Base-by-base conservation (phyloP, 2,888 invertebrate species). In the Microctonus brassicae region DNA sequence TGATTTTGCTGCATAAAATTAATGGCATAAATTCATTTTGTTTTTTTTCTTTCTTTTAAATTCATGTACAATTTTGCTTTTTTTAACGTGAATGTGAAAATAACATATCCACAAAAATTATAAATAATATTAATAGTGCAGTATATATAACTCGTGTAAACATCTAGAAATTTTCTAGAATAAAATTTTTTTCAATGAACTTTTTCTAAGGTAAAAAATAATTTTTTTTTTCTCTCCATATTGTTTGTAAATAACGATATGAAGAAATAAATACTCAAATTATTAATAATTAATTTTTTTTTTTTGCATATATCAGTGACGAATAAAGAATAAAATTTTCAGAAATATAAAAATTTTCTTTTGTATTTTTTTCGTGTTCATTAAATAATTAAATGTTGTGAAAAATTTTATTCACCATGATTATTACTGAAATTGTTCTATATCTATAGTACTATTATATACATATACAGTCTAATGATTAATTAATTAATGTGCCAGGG, bases 381-480 rank as follows among this genome's bases (percentile, higher is more conserved):
- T 36, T 1, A 36, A 2, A n/a, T n/a, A n/a, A n/a, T 42, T 13
- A 3, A n/a, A n/a, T 42, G n/a, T 42, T 42, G n/a, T n/a, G n/a
- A 42, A 42, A 42, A 42, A n/a, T 42, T 13, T n/a, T 42, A 42
- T 42, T 42, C 42, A 42, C n/a, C 42, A 42, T n/a, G 3, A 42
- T n/a, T n/a, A 42, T 42, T n/a, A 3, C 4, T 1, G 2, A n/a
- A 42, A n/a, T 13, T 42, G n/a, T n/a, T 36, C 36, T 36, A 36
- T 36, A 36, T 10, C 36, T 10, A 36, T 36, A 10, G 1, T 36
- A 36, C 42, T 42, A 39, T 39, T 22, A 20, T 55, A 63, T 60
- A 52, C 66, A 47, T 68, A 72, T 68, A 68, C 57, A 75, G 53
- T 63, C 70, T 60, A 68, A 53, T 69, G 33, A 58, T 33, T n/a